Evolutionary conservation across 1,140 invertebrate genomes (phyloP).

Genomic region (Coboldia fuscipes): DNA sequence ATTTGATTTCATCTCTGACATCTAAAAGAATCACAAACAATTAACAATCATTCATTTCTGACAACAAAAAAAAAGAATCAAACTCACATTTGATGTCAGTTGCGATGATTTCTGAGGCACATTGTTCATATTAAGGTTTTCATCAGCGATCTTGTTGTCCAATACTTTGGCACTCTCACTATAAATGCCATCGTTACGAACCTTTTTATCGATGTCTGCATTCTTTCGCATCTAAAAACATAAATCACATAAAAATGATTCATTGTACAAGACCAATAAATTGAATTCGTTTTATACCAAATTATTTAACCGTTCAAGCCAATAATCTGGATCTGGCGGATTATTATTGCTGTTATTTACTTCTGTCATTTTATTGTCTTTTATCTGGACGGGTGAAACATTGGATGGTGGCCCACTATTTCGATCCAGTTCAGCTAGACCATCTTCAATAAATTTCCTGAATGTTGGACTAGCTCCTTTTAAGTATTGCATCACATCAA

Average conservation of each 20-base stretch:
- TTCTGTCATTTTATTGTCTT: background rate
- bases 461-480: slow-evolving; percentile 77
- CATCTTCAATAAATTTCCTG: slow-evolving; percentile 77
- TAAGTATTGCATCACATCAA: slow-evolving; percentile 77
- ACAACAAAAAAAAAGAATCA: background rate
- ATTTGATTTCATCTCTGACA: slow-evolving; percentile 17
- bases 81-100: slow-evolving; percentile 14
- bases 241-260: no score
- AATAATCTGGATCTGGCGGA: slow-evolving; percentile 14
- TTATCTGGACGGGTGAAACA: background rate
- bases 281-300: no score
- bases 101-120: slow-evolving; percentile 17
- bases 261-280: no score
- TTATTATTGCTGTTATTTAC: slow-evolving; percentile 5
- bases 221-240: no score
- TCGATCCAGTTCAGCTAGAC: slow-evolving; percentile 52
- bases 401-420: background rate
- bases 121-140: slow-evolving; percentile 17
- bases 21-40: slow-evolving; percentile 7
- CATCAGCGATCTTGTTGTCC: slow-evolving; percentile 19
- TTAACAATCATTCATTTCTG: background rate
- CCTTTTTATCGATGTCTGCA: slow-evolving; percentile 8
- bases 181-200: slow-evolving; percentile 10
- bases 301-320: slow-evolving; percentile 18
- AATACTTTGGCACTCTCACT: slow-evolving; percentile 9